phyloP scores from a whole-genome alignment of 2,888 invertebrate species.

The Cephus spinipes region DNA sequence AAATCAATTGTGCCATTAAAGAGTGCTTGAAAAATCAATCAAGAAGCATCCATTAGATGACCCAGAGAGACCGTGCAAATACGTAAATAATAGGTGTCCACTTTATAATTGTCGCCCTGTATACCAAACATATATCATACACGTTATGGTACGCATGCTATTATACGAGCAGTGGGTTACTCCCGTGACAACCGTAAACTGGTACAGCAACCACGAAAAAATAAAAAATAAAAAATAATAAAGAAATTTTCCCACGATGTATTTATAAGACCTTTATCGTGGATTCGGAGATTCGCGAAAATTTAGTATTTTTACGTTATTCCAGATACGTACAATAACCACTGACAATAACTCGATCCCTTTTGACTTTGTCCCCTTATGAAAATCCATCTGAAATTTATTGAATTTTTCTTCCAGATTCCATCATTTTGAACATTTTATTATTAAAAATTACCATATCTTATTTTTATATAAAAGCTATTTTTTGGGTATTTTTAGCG shows the following conservation, averaged over 20 bases:
- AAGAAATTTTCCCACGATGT: background rate
- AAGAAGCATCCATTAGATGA: too few relatives aligned
- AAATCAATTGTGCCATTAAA: too few relatives aligned
- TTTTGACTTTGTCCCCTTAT: background rate
- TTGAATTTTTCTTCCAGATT: too few relatives aligned
- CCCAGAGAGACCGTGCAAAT: too few relatives aligned
- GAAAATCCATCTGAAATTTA: background rate
- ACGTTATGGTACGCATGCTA: background rate
- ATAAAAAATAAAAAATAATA: background rate
- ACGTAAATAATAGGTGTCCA: too few relatives aligned
- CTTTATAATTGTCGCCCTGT: too few relatives aligned
- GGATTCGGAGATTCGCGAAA: background rate
- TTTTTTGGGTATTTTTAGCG: background rate
- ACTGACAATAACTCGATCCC: background rate
- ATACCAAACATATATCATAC: background rate
- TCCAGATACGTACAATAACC: background rate
- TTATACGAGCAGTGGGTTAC: background rate
- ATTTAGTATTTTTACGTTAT: background rate
- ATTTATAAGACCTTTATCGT: background rate
- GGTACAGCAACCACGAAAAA: background rate
- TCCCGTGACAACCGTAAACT: background rate
- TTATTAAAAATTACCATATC: background rate
- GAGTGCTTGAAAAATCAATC: too few relatives aligned
- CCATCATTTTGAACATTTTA: background rate
- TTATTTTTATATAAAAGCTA: background rate